Base-by-base conservation (phyloP, 2,113 vertebrate species). In the Periophthalmus modestus region DNA sequence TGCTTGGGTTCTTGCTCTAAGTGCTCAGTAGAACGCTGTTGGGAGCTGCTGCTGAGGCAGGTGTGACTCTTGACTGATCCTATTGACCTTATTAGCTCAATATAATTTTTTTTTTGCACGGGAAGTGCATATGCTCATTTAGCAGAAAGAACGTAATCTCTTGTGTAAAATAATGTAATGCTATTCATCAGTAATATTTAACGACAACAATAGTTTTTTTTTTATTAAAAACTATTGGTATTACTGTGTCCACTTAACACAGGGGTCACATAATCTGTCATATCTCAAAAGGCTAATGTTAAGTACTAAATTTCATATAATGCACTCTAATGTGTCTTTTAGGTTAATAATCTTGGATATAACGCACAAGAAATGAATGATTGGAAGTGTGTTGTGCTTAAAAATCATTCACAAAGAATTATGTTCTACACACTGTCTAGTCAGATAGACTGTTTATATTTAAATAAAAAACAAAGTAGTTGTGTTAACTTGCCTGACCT, bases 251-350 rank as follows among this genome's bases (percentile, higher is more conserved):
- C 78, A 67, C 82, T 87, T 52, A 52, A 85, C 85, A 21, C 70
- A 75, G 86, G 81, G 79, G 70, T 86, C 78, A 24, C 13, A 52
- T 16, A 52, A 0, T 7, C 0, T 59, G 71, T 87, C 79, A 78
- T 67, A 71, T 87, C 88, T 87, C 89, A 84, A 85, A 89, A 74
- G 82, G 87, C 84, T 86, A 85, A 18, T 21, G 55, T 23, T 23
- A 57, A 86, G 85, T 86, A 89, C 62, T 68, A 61, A 13, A 24
- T 65, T 79, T 91, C 82, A 84, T 68, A 79, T 90, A 89, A 88
- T 68, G 58, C 43, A 21, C 80, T 67, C 36, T 80, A 73, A 84
- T 82, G 70, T 72, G 81, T 80, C 81, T 86, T n/a, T 85, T 73
- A 70, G 66, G 47, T 24, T 80, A 18, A 67, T 78, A 18, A 12